Evolutionary conservation across 2,797 vertebrate species (phyloP), one percentile per base, ranked within the genome.

Genomic region (Xenopus petersii): DNA sequence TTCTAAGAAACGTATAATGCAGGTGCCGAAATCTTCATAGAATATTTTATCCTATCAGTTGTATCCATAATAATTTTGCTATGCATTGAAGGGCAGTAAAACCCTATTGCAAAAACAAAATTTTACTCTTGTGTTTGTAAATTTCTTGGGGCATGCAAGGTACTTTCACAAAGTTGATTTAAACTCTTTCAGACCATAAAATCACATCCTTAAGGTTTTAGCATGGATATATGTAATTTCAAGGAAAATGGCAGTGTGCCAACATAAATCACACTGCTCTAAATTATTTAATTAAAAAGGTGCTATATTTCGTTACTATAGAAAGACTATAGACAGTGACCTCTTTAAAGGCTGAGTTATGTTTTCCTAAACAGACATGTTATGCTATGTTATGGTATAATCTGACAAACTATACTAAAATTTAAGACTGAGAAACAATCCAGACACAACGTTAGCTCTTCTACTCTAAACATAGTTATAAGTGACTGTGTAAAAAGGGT

Each of bases 211-310:
- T 21, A 21, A 36, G 6, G 33, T 13, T 49, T 49, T 49, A 49
- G 48, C 48, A 49, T 49, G 13, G 13, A 49, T 2, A 13, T 13
- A 10, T 49, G 13, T 49, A 49, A 49, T 36, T 36, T 1, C 33
- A 36, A 36, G 33, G 13, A 13, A 49, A 49, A 49, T 49, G 48
- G 13, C 10, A 49, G 2, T 11, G 13, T 3, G 48, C 90, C 89
- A 90, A 88, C 0, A 58, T 79, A 90, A 91, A 89, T 85, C 75
- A 9, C 0, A 0, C 54, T 80, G 82, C 77, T 82, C 82, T 86
- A 87, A 89, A 88, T 84, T 3, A 85, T 77, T 68, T 75, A 33
- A 7, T 21, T 55, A 59, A 1, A 75, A 47, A 82, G 79, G 76
- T 81, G 80, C 0, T 67, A 79, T 79, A 16, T 21, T 21, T 21